phyloP scores from a whole-genome alignment of 2,113 vertebrate species.

The Antechinus flavipes region DNA sequence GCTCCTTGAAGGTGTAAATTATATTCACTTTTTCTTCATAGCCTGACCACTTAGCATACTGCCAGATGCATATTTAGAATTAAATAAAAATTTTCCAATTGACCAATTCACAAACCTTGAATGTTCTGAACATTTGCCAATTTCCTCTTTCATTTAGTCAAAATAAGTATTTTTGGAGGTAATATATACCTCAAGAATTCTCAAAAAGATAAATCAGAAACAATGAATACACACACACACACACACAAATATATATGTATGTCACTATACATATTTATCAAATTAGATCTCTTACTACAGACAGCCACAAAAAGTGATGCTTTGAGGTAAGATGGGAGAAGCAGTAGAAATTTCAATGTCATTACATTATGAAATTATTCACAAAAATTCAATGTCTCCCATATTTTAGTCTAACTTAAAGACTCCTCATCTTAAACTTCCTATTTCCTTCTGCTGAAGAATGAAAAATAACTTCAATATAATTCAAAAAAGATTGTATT shows the following conservation, averaged over 20 bases:
- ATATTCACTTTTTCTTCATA: not conserved
- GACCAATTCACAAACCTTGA: constrained; percentile 69
- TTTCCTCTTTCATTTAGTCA: constrained; percentile 60
- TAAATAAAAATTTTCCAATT: not conserved
- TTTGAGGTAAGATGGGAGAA: not conserved
- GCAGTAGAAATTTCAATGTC: not conserved
- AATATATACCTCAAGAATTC: constrained; percentile 10
- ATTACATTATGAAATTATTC: not conserved
- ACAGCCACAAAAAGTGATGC: not conserved
- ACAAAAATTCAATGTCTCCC: constrained; percentile 16
- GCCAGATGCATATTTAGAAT: not conserved
- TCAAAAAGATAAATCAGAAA: constrained; percentile 15
- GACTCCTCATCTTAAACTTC: not conserved
- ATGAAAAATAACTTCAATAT: constrained; percentile 7
- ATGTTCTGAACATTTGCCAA: constrained; percentile 69
- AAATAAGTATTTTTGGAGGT: constrained; percentile 37
- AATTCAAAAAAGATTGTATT: not conserved
- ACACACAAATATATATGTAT: too few relatives aligned
- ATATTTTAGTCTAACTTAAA: constrained; percentile 36
- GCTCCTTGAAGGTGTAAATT: not conserved
- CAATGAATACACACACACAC: not conserved
- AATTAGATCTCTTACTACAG: not conserved
- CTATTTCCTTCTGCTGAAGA: constrained; percentile 5
- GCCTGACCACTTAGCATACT: not conserved
- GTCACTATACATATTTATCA: not conserved